Evolutionary conservation across 2,113 vertebrate species (phyloP), one percentile per base, ranked within the genome.

Genomic region (Pavo muticus): DNA sequence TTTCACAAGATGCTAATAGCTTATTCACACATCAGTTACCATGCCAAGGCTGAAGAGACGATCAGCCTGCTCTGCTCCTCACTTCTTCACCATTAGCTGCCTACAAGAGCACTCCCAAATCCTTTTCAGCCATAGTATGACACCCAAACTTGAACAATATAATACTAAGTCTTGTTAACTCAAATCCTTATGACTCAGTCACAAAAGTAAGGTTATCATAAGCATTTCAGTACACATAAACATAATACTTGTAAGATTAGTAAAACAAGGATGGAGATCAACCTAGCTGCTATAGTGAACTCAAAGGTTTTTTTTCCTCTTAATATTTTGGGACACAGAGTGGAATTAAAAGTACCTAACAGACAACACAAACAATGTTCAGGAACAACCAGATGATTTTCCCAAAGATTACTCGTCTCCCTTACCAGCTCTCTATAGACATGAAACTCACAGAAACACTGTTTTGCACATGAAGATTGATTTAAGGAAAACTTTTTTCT

Each of bases 391-490:
- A 75, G n/a, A 32, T 5, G 25, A 7, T 70, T 84, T 68, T 72
- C 50, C 23, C 0, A 0, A 63, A 47, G 7, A 71, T 3, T 40
- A 8, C 32, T 72, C 21, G 57, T 45, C 11, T 10, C 7, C 79
- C 23, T 60, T 69, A 75, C 39, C 11, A 82, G 30, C n/a, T 71
- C 27, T 6, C 18, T 70, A 27, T 3, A 80, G 57, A 82, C 21
- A 63, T 5, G 75, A 83, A 59, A n/a, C 47, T 56, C 56, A 68
- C 17, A 63, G 57, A 76, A 87, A 72, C 30, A 35, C 2, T 54
- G 6, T 59, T 82, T 68, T 72, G 85, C 27, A 47, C 23, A 75
- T 11, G 7, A 64, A 91, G 48, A 70, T 3, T 37, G 6, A 73
- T 80, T 67, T 59, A 9, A 45, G 30, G 35, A 50, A 75, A 61